Evolutionary conservation across 2,888 invertebrate species (phyloP), one percentile per base, ranked within the genome.

Genomic region (Himalopsyche anomala): DNA sequence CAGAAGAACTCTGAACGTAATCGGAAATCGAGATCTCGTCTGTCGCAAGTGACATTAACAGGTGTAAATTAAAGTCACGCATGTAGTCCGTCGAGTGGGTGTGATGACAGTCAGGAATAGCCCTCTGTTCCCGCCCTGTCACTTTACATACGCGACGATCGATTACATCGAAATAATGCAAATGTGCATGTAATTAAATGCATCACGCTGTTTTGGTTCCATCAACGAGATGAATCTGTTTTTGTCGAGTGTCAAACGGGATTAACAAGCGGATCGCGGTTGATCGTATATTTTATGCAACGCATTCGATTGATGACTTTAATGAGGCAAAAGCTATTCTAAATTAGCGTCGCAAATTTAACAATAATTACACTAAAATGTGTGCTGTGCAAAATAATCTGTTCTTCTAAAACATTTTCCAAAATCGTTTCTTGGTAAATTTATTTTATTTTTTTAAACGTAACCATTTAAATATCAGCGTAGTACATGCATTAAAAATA

Each of bases 81-180:
- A 81, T 42, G 36, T 36, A 62, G 54, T 81, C 62, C 19, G 69
- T 74, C 69, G 85, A 42, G 36, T 80, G 45, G 80, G 80, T 38
- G 80, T 51, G 28, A 28, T 51, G 84, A 84, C 79, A 80, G 79
- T 79, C 74, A 45, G 79, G 40, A 62, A 8, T 1, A 62, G 62
- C n/a, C 51, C 62, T 62, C 62, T 19, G 28, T 28, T 19, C 62
- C 62, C 28, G 62, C 55, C 45, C 36, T 84, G 84, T 69, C 80
- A 84, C 84, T 84, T 84, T 84, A 84, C 80, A 80, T 80, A 84
- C 55, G 28, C 54, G 81, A 80, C 84, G 81, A 80, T 45, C 38
- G 84, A 84, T 84, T 80, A 55, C 56, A 84, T 84, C 84, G 40
- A 81, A 84, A 84, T 84, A 84, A 84, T 80, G 80, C 84, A 38